Evolutionary conservation across 2,113 vertebrate genomes (phyloP).

Genomic region (Cavia aperea): DNA sequence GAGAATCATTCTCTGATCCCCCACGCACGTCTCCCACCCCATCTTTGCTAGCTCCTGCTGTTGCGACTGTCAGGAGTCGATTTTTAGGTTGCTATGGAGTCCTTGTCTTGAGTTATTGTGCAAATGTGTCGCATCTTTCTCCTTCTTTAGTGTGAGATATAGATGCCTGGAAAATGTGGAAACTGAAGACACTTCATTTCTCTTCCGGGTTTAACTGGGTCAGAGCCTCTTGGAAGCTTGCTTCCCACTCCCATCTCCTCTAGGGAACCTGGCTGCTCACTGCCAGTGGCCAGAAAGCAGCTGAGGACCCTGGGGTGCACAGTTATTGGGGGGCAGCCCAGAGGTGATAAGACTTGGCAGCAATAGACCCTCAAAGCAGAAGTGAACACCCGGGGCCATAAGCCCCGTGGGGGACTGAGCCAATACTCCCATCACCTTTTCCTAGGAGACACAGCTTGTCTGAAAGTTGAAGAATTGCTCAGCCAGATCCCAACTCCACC

Average conservation of each 20-base stretch:
- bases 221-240: neutral
- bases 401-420: neutral
- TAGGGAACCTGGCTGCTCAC: neutral
- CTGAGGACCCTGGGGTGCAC: neutral
- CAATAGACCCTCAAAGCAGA: neutral
- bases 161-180: neutral
- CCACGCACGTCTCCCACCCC: conserved; percentile 52
- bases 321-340: neutral
- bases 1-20: conserved; percentile 44
- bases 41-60: conserved; percentile 53
- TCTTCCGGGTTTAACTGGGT: neutral
- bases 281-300: neutral
- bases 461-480: neutral
- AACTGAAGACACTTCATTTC: neutral
- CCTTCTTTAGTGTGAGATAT: conserved; percentile 52
- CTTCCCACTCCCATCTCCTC: neutral
- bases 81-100: conserved; percentile 69
- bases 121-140: conserved; percentile 52
- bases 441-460: neutral
- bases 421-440: neutral
- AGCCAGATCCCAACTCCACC: neutral
- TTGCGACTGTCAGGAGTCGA: conserved; percentile 54
- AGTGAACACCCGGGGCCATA: neutral
- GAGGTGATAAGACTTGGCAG: neutral
- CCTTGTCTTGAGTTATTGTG: conserved; percentile 52